These are phyloP conservation scores for Oryzias melastigma DNA, from an alignment of 2,113 vertebrate species.

Conservation along the genomic window DNA sequence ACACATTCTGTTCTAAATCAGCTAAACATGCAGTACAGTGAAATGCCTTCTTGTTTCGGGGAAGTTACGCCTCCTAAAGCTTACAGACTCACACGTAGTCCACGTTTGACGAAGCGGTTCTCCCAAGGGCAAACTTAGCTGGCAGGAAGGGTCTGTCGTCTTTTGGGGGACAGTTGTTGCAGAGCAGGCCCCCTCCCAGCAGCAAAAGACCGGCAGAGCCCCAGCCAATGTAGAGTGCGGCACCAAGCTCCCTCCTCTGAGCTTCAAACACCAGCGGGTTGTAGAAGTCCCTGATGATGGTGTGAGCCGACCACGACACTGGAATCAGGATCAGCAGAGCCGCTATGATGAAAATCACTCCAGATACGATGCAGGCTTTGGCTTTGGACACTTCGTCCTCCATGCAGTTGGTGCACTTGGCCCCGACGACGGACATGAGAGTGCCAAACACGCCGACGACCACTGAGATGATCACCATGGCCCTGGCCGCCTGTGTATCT, in stretches of 20 bases:
- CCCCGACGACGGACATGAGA: conserved; percentile 73
- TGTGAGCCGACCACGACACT: conserved; percentile 78
- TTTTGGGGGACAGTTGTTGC: conserved; percentile 76
- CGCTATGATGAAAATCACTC: conserved; percentile 75
- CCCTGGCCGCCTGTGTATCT: conserved; percentile 78
- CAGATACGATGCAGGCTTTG: conserved; percentile 71
- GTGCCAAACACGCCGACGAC: conserved; percentile 72
- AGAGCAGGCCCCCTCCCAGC: conserved; percentile 78
- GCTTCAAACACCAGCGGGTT: conserved; percentile 70
- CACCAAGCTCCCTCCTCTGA: conserved; percentile 77
- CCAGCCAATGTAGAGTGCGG: conserved; percentile 78
- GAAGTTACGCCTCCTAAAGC: not conserved
- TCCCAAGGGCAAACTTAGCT: conserved; percentile 64
- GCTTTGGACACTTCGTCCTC: conserved; percentile 76
- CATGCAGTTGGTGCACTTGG: conserved; percentile 81
- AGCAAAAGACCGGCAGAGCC: conserved; percentile 68
- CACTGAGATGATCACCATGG: conserved; percentile 77
- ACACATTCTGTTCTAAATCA: no score
- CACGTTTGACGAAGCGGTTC: conserved; percentile 50
- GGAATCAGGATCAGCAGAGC: conserved; percentile 74
- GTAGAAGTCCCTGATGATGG: conserved; percentile 77
- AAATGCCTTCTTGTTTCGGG: not conserved
- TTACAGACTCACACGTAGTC: conserved; percentile 70
- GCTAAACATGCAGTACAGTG: not conserved
- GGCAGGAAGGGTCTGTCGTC: conserved; percentile 51